Evolutionary conservation across 2,888 invertebrate species (phyloP).

Genomic region (Lobophora halterata): DNA sequence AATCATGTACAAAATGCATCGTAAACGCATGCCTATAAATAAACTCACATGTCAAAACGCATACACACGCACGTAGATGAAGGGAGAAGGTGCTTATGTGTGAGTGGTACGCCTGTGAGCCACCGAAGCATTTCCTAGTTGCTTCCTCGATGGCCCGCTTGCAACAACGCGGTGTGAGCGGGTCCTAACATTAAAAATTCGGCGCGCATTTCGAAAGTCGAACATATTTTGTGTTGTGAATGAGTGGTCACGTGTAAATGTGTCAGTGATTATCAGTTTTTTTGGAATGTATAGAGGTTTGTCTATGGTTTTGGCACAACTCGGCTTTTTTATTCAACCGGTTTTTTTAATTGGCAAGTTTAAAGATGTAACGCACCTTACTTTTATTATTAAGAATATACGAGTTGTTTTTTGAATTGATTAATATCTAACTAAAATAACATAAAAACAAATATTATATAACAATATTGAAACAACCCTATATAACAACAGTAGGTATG

Average conservation of each 20-base stretch:
- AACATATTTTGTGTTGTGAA: constrained; percentile 29
- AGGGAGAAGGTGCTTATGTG: constrained; percentile 35
- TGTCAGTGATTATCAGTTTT: constrained; percentile 37
- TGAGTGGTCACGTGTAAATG: constrained; percentile 33
- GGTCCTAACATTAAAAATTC: constrained; percentile 62
- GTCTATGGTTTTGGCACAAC: constrained; percentile 39
- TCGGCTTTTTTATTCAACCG: constrained; percentile 29
- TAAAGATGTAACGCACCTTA: constrained; percentile 17
- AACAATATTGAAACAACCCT: too few relatives aligned
- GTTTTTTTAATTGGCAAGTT: constrained; percentile 29
- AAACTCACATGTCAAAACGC: constrained; percentile 65
- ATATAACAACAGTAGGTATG: too few relatives aligned
- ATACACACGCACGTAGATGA: constrained; percentile 46
- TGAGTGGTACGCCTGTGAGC: constrained; percentile 48
- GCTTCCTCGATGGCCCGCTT: constrained; percentile 74
- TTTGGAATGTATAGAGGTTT: constrained; percentile 54
- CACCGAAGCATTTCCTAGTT: constrained; percentile 71
- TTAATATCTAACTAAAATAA: too few relatives aligned
- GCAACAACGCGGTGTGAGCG: constrained; percentile 74
- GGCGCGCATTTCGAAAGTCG: constrained; percentile 59
- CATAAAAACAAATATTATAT: too few relatives aligned
- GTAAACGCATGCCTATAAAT: constrained; percentile 57
- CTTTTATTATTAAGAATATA: too few relatives aligned
- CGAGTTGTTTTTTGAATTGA: too few relatives aligned
- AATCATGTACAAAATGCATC: constrained; percentile 18